Evolutionary conservation across 2,888 invertebrate species (phyloP).

Genomic region (Lepidochrysops patricia): DNA sequence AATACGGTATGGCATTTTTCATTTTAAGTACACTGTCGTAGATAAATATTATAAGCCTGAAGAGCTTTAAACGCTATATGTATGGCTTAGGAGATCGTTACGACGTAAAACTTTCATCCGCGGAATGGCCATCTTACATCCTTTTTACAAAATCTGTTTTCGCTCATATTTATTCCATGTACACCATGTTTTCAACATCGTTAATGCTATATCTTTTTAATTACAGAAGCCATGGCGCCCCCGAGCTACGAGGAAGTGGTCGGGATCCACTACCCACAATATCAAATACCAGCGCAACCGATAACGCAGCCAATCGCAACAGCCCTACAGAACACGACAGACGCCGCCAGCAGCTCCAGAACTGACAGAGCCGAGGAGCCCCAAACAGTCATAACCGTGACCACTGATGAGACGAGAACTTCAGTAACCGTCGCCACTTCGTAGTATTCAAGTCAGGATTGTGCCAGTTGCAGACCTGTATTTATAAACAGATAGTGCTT

Average conservation of each 20-base stretch:
- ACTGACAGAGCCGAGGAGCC: slow-evolving; percentile 13
- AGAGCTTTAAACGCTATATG: no score
- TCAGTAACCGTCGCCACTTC: slow-evolving; percentile 35
- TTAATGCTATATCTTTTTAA: slow-evolving; percentile 17
- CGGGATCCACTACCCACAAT: slow-evolving; percentile 57
- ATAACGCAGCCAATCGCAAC: slow-evolving; percentile 51
- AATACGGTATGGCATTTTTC: slow-evolving; percentile 49
- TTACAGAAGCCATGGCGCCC: slow-evolving; percentile 65
- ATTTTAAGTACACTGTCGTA: not conserved
- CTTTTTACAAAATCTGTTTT: no score
- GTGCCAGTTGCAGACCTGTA: not conserved
- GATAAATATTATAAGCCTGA: no score
- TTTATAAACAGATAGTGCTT: no score
- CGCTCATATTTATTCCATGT: no score
- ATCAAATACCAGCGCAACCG: slow-evolving; percentile 40
- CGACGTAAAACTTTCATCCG: no score
- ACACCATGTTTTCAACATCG: not conserved
- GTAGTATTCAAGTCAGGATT: slow-evolving; percentile 25
- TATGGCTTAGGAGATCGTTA: no score
- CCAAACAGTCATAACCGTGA: slow-evolving; percentile 34
- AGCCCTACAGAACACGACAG: slow-evolving; percentile 39
- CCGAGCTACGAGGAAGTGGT: slow-evolving; percentile 69
- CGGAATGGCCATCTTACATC: no score
- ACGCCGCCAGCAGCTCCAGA: slow-evolving; percentile 21
- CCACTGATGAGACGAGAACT: slow-evolving; percentile 35